Base-by-base conservation (phyloP, 2,113 vertebrate species). In the Myrmecobius fasciatus region DNA sequence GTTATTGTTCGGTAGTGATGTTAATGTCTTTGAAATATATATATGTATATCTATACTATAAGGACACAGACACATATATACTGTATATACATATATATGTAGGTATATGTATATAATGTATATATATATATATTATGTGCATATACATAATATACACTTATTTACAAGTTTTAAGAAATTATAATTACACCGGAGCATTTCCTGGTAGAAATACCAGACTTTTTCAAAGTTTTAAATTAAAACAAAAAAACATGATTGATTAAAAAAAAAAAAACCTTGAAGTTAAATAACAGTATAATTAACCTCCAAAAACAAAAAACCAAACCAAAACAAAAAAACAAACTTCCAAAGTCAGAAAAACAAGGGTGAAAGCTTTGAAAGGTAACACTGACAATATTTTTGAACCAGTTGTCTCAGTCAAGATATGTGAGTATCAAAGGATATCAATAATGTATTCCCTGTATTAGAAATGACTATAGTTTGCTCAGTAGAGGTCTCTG, bases 271-370 rank as follows among this genome's bases (percentile, higher is more conserved):
- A 49, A 17, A 75, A 14, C 6, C 17, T 25, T 36, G n/a, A 93
- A 89, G 91, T 95, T 95, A 88, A 94, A 94, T 89, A 89, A 8
- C 31, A 93, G 89, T 93, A 24, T 83, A 83, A 25, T 36, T 31
- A 93, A 92, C 92, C 8, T 31, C 24, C 51, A 52, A 46, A 36
- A 89, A 92, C 83, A 48, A 91, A 43, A 60, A 60, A n/a, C n/a
- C n/a, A n/a, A n/a, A n/a, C n/a, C n/a, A n/a, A n/a, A n/a, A n/a
- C n/a, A n/a, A n/a, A n/a, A n/a, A n/a, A n/a, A n/a, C n/a, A 14
- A 89, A 14, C 47, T 93, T 31, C 36, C 22, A 47, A 14, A 47
- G 1, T 9, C n/a, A 48, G 31, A 26, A 93, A 75, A 60, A 60
- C 94, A 31, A 28, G 3, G 53, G 3, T 22, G 43, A 3, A 10